Evolutionary conservation across 2,113 vertebrate genomes (phyloP).

Genomic region (Campylomormyrus numenius): DNA sequence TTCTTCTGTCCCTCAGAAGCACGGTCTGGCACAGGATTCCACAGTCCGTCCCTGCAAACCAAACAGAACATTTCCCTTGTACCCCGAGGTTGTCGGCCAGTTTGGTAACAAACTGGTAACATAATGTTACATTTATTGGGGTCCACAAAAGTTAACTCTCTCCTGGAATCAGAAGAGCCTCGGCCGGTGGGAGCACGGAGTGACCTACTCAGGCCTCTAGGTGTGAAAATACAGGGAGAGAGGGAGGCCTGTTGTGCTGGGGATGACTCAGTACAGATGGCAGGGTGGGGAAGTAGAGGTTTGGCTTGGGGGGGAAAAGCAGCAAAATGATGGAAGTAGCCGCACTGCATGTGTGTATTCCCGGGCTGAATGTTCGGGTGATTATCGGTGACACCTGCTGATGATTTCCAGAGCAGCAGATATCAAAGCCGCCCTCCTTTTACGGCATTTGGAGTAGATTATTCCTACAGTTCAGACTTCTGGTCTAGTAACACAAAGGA

Average conservation of each 20-base stretch:
- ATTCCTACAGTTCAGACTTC: background rate
- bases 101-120: background rate
- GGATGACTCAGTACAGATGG: conserved; percentile 13
- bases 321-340: conserved; percentile 21
- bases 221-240: background rate
- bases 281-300: conserved; percentile 24
- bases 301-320: conserved; percentile 35
- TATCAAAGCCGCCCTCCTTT: background rate
- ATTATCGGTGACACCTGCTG: background rate
- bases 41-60: background rate
- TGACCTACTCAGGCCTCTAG: background rate
- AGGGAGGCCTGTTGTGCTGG: background rate
- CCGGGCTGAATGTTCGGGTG: background rate
- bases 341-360: background rate
- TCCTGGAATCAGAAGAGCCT: background rate
- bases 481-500: background rate
- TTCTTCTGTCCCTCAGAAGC: background rate
- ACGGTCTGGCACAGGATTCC: background rate
- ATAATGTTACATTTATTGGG: background rate
- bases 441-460: background rate
- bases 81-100: background rate
- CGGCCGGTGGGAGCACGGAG: background rate
- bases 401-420: background rate
- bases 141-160: background rate
- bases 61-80: background rate